Evolutionary conservation across 2,113 vertebrate genomes (phyloP).

Genomic region (Salvator merianae): DNA sequence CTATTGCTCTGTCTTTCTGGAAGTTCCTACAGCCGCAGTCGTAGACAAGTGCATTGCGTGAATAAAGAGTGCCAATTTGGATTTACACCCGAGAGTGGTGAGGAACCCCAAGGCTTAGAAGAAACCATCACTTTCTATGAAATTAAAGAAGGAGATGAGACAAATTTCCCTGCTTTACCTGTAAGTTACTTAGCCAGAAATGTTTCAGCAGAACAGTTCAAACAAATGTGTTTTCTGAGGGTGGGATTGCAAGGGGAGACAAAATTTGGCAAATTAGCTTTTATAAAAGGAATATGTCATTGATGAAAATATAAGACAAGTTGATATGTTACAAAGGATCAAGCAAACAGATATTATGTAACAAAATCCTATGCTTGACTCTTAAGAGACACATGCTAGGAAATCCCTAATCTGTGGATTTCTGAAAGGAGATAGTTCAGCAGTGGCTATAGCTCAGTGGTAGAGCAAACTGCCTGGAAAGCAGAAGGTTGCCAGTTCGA

Average conservation of each 20-base stretch:
- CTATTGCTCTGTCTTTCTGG: background rate
- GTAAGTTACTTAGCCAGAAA: constrained; percentile 66
- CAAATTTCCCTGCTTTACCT: constrained; percentile 73
- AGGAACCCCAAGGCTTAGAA: constrained; percentile 76
- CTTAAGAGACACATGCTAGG: background rate
- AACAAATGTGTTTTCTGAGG: background rate
- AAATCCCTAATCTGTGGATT: too few relatives aligned
- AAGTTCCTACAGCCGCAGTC: constrained; percentile 75
- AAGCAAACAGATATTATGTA: too few relatives aligned
- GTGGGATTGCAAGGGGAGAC: background rate
- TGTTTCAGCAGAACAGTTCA: background rate
- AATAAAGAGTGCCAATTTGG: constrained; percentile 82
- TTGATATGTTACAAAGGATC: background rate
- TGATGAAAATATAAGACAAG: background rate
- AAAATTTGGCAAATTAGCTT: background rate
- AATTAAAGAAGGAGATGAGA: constrained; percentile 77
- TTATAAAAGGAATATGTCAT: background rate
- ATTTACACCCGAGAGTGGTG: constrained; percentile 70
- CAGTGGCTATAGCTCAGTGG: too few relatives aligned
- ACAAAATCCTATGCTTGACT: background rate
- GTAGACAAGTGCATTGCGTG: constrained; percentile 76
- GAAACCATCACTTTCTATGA: constrained; percentile 80
- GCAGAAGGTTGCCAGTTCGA: too few relatives aligned
- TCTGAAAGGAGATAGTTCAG: too few relatives aligned
- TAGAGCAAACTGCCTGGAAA: too few relatives aligned